Base-by-base conservation (phyloP, 2,797 vertebrate species). In the Oreonectes daqikongensis region DNA sequence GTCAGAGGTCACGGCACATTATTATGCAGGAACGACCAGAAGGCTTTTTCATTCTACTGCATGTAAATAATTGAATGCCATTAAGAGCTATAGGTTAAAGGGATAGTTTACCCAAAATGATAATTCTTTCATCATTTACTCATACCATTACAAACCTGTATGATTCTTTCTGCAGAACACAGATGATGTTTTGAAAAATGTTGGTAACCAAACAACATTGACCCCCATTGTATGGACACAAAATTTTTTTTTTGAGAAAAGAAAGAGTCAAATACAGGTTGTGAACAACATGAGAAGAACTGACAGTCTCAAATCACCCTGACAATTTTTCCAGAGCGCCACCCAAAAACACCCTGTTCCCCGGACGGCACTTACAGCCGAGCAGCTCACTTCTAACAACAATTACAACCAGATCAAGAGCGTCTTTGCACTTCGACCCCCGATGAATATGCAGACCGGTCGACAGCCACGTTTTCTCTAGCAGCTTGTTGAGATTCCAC, bases 401-500 rank as follows among this genome's bases (percentile, higher is more conserved):
- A 44, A 40, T 53, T 24, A 42, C 24, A 11, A 15, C 4, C 4
- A 53, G 48, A 44, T 63, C 4, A 2, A 55, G 57, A 20, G 5
- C 2, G 12, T 53, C 17, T 65, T 65, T 53, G 46, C 72, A 53
- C 72, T 74, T 55, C 7, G 24, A 66, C 61, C 72, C 4, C 35
- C 42, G 24, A 17, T 24, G 38, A 74, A 74, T 18, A 40, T 2
- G 15, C 24, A 42, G 32, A 69, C 22, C 9, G 12, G 3, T 32
- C n/a, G 20, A n/a, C 18, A 35, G 57, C 5, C 28, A 60, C 17
- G 17, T 35, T 60, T 10, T 35, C 53, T 26, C 53, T 11, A 5
- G 11, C 28, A 32, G 22, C 42, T 50, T 7, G 2, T 32, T 81
- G 69, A 46, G 79, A 71, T 84, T 75, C 66, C 3, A 53, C 28